Percentiles rank a stretch among this genome's conserved stretches.
These are phyloP conservation scores for Artibeus lituratus DNA, from an alignment of 2,797 vertebrate species.

Conservation along the genomic window DNA sequence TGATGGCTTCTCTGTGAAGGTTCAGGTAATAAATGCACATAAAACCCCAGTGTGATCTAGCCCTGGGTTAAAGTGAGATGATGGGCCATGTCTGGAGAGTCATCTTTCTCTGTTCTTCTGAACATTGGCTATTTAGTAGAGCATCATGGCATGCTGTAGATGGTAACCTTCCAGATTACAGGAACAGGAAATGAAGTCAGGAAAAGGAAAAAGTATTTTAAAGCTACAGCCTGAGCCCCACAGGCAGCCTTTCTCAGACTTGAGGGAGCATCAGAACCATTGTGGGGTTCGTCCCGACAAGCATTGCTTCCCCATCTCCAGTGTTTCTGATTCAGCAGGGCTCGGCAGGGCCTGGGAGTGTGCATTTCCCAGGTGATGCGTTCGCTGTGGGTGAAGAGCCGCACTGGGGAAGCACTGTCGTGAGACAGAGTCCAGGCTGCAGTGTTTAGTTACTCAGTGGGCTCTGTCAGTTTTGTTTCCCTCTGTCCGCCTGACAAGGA, in stretches of 20 bases:
- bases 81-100: not conserved
- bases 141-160: not conserved
- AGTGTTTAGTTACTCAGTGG: not conserved
- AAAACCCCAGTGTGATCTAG: not conserved
- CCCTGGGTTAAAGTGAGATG: not conserved
- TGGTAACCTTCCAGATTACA: not conserved
- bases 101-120: not conserved
- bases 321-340: not conserved
- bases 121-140: not conserved
- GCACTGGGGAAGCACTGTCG: rapidly evolving
- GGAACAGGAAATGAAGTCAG: not conserved
- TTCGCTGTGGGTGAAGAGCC: not conserved
- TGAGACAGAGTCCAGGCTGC: not conserved
- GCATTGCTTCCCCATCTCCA: not conserved
- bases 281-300: not conserved
- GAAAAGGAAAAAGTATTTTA: not conserved
- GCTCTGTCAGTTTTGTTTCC: not conserved
- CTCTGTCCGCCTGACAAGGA: not conserved
- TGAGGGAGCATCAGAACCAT: not conserved
- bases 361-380: not conserved
- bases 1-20: not conserved
- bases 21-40: not conserved
- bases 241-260: not conserved
- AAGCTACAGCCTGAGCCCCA: not conserved
- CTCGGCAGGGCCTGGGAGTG: not conserved